phyloP scores from a whole-genome alignment of 2,888 invertebrate species.

The Dysmachus trigonus region DNA sequence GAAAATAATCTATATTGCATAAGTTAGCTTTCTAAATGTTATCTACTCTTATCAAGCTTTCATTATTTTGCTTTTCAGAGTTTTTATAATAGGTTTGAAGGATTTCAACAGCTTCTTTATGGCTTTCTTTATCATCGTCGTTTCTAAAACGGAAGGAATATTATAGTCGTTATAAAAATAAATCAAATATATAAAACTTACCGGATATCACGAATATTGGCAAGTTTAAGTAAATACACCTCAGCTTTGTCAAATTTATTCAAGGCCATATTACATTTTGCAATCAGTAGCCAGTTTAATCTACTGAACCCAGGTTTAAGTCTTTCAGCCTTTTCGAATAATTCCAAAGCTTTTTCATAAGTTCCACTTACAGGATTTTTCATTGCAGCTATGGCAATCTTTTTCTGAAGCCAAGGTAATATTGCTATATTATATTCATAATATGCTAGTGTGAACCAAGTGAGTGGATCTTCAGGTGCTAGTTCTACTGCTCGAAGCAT shows the following conservation, averaged over 20 bases:
- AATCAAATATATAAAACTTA: neutral
- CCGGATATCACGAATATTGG: neutral
- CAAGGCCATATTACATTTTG: neutral
- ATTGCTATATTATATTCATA: neutral
- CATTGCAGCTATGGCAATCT: neutral
- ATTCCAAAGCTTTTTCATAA: neutral
- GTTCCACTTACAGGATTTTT: neutral
- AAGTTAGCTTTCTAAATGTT: neutral
- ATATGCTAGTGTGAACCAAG: neutral
- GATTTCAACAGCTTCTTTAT: neutral
- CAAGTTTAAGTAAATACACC: neutral
- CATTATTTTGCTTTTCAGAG: neutral
- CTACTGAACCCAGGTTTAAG: neutral
- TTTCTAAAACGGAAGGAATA: neutral
- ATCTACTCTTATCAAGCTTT: neutral
- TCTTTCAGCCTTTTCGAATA: neutral
- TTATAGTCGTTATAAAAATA: neutral
- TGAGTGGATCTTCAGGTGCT: neutral
- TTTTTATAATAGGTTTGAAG: neutral
- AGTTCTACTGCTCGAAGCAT: neutral
- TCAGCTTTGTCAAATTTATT: neutral
- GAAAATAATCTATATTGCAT: neutral
- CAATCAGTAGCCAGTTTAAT: constrained; percentile 12
- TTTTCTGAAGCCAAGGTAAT: neutral
- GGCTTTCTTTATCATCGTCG: neutral